A percentile compares a stretch with the other conserved stretches of the same genome.
phyloP scores from a whole-genome alignment of 2,797 vertebrate genomes.

The Cynodonichthys magdalenae region DNA sequence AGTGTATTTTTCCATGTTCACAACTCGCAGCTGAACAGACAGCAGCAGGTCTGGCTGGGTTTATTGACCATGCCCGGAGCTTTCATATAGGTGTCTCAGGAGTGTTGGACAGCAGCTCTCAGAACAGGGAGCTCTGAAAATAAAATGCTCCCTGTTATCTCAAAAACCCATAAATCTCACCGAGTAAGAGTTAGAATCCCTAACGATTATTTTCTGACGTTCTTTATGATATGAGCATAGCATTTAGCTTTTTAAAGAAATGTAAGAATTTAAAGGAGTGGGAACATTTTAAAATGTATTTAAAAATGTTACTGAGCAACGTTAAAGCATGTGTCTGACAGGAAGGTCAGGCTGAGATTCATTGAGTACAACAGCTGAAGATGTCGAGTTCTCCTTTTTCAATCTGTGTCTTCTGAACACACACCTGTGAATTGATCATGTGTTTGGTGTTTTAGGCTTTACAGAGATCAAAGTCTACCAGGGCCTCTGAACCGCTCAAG shows the following conservation, averaged over 20 bases:
- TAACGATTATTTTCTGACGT: neutral
- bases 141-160: neutral
- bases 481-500: constrained; percentile 48
- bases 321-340: constrained; percentile 13
- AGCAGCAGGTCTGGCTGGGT: neutral
- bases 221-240: neutral
- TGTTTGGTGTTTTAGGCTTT: constrained; percentile 35
- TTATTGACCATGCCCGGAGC: neutral
- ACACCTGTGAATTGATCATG: constrained; percentile 62
- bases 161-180: neutral
- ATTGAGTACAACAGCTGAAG: constrained; percentile 40
- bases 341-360: constrained; percentile 30
- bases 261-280: neutral
- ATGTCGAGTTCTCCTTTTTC: constrained; percentile 32
- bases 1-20: no score
- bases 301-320: constrained; percentile 18
- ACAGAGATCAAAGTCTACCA: constrained; percentile 63
- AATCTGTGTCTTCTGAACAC: constrained; percentile 4
- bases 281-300: no score
- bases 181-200: neutral
- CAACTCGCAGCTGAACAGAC: no score
- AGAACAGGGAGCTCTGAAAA: neutral
- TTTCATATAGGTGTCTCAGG: neutral
- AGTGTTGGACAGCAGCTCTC: neutral
- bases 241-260: neutral